Percentiles rank a stretch among this genome's conserved stretches.
Conservation (phyloP, 1,140 invertebrate species). For the Micrasema longulum region DNA sequence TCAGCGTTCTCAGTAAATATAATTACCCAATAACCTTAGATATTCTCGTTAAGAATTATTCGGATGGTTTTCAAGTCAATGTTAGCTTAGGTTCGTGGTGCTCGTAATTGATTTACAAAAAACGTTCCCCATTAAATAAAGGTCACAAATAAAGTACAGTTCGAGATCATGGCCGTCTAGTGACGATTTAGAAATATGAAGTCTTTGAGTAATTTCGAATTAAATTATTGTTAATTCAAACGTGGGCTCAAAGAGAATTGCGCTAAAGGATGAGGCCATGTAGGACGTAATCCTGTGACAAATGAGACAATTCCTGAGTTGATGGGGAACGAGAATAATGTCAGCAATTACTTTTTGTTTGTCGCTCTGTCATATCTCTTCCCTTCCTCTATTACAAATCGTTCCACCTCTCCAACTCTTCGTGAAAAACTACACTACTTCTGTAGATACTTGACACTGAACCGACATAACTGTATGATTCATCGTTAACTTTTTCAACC, state of each 20-base stretch:
- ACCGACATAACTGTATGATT: constrained; percentile 11
- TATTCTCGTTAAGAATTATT: no score
- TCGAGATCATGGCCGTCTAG: background rate
- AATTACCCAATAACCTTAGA: no score
- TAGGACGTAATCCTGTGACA: constrained; percentile 49
- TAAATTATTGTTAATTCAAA: constrained; percentile 22
- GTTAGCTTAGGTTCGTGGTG: no score
- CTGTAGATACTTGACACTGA: constrained; percentile 1
- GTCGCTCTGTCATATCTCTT: constrained; percentile 37
- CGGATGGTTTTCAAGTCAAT: no score
- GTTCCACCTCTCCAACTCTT: constrained; percentile 41
- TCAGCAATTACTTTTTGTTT: constrained; percentile 52
- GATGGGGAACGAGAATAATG: constrained; percentile 45
- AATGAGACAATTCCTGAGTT: constrained; percentile 33
- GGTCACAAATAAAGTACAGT: no score
- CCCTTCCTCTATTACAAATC: constrained; percentile 44
- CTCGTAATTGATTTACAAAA: no score
- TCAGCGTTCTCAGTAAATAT: no score
- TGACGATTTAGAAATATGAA: background rate
- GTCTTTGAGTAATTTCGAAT: constrained; percentile 7
- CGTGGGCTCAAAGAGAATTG: constrained; percentile 23
- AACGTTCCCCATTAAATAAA: no score
- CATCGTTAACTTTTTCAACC: constrained; percentile 18
- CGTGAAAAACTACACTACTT: constrained; percentile 9
- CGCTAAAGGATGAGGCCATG: constrained; percentile 3